These are phyloP conservation scores for western clawed frog (Xenopus tropicalis) DNA, from an alignment of 2,113 vertebrate genomes.

Conservation along the genomic window DNA sequence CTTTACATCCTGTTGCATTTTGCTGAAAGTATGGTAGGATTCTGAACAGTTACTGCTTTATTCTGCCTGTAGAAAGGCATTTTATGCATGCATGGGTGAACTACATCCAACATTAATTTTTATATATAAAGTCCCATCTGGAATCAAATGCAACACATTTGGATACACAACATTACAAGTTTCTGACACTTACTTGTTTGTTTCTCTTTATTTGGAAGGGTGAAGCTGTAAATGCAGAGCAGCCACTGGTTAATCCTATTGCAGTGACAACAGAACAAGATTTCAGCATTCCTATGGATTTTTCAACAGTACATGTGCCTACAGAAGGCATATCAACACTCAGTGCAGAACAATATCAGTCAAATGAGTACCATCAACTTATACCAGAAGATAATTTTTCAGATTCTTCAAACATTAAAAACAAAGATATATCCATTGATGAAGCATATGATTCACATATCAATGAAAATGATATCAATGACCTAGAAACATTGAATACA, in stretches of 20 bases:
- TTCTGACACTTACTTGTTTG: not conserved
- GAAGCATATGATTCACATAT: conserved; percentile 9
- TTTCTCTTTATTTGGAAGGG: conserved; percentile 4
- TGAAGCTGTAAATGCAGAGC: conserved; percentile 5
- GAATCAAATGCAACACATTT: no score
- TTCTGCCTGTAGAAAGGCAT: no score
- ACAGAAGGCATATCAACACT: no score
- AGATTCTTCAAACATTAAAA: not conserved
- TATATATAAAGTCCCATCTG: no score
- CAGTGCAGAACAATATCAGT: not conserved
- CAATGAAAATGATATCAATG: conserved; percentile 2
- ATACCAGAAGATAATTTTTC: not conserved
- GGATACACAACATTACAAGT: no score
- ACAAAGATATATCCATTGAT: not conserved
- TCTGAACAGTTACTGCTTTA: no score
- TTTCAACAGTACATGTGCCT: no score
- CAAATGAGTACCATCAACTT: not conserved
- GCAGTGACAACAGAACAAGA: not conserved
- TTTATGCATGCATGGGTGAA: no score
- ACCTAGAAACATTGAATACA: conserved; percentile 8
- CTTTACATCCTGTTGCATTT: no score
- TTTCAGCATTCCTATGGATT: no score
- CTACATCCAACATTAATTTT: no score
- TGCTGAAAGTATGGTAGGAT: no score
- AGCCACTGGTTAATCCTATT: not conserved